Evolutionary conservation across 2,888 invertebrate species (phyloP), one percentile per base, ranked within the genome.

Genomic region (Pimpla rufipes): DNA sequence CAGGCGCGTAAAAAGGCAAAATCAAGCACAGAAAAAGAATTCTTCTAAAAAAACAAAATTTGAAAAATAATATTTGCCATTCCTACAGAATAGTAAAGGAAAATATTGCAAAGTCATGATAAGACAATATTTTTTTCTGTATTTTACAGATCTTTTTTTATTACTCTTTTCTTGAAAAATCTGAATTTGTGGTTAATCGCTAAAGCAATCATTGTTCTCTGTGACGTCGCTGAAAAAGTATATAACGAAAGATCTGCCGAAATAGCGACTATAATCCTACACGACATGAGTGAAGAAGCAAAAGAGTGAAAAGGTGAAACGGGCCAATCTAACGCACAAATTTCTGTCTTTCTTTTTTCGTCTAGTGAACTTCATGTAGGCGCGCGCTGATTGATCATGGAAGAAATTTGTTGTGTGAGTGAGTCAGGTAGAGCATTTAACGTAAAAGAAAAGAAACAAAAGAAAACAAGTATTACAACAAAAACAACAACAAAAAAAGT

Each of bases 321-420:
- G 57, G 62, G 80, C 81, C 84, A 80, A 78, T 89, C 87, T 91
- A 90, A 91, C 89, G 89, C 90, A 88, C 91, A 88, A 88, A 84
- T 91, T 89, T 92, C 88, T 92, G 87, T 92, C 87, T 93, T 91
- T 93, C 90, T 92, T 92, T 91, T 90, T 90, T 87, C 92, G 90
- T 93, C 88, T 92, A 93, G 93, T 88, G 90, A 90, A 93, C 91
- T 88, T 93, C 91, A 90, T 93, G 93, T 93, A 93, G 92, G 91
- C 92, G 91, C 91, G 91, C 90, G 91, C 93, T 90, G 93, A 92
- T 92, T 90, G 90, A 83, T 70, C 80, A 89, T 91, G 92, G 92
- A 92, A 92, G 90, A 87, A 82, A 92, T 90, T 92, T 92, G 92
- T 91, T 93, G 93, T 93, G 91, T 93, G 92, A 92, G 93, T 93